Evolutionary conservation across 2,113 vertebrate genomes (phyloP), one percentile per base, ranked within the genome.

Genomic region (Elephantulus edwardii): DNA sequence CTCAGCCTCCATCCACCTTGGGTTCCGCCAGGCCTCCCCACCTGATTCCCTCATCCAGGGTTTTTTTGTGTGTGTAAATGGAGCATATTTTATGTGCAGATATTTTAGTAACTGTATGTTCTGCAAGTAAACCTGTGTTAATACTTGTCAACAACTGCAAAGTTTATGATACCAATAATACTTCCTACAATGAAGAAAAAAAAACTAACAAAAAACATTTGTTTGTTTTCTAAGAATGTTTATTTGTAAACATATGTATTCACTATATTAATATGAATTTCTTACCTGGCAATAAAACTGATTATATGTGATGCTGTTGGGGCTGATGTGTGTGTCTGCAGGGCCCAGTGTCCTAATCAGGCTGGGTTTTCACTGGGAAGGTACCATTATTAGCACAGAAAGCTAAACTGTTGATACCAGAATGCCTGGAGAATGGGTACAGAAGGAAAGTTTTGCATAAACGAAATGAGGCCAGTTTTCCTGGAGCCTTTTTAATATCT

Each of bases 231-330:
- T 97, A 97, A 98, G 97, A 97, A 98, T 98, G 97, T 98, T 99
- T 97, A 98, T 99, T 99, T 99, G 98, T 98, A 99, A 98, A 98
- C 98, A 98, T 98, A 98, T 98, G 98, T 99, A 98, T 98, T 98
- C 98, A 98, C 98, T 99, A 98, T 98, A 99, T 98, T 99, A 98
- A 98, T 98, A 98, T 98, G 96, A 98, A 98, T 99, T 99, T 99
- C 99, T 99, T 99, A 99, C 98, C 98, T 98, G 98, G 98, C 98
- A 99, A 99, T 99, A 99, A 99, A 99, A 98, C 96, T 96, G 97
- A 98, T 97, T 98, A 97, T 97, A 97, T 97, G 98, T 98, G 97
- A 98, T 94, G 92, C 93, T 56, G 72, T 90, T 64, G 68, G 42
- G 83, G 83, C 84, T 93, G 85, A 12, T 62, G 2, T 66, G 50